A percentile compares a stretch with the other conserved stretches of the same genome.
Conservation (phyloP, 2,888 invertebrate species). For the Smittia sp. region DNA sequence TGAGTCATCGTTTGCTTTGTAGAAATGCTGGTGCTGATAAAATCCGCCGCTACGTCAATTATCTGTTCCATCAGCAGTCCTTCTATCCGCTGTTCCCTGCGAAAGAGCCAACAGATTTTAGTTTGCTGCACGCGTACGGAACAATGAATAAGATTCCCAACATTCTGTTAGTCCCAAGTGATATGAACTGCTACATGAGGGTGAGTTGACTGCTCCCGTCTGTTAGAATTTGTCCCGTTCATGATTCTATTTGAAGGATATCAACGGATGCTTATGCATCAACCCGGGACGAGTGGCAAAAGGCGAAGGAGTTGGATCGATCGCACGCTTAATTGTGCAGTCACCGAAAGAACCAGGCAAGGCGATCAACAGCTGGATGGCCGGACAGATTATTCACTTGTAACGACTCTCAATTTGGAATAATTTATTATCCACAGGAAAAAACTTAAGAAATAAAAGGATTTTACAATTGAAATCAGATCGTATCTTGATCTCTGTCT, state of each 20-base stretch:
- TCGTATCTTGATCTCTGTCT: not conserved
- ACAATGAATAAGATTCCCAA: slow-evolving; percentile 74
- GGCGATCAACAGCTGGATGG: not conserved
- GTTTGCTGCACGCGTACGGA: slow-evolving; percentile 69
- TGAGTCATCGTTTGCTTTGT: slow-evolving; percentile 22
- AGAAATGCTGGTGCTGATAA: slow-evolving; percentile 62
- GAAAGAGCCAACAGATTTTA: slow-evolving; percentile 67
- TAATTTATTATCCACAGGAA: not conserved
- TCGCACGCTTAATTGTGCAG: slow-evolving; percentile 64
- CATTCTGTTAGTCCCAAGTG: slow-evolving; percentile 78
- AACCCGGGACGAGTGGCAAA: slow-evolving; percentile 79
- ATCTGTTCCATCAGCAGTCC: slow-evolving; percentile 72
- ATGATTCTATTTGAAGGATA: slow-evolving; percentile 57
- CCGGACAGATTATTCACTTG: slow-evolving; percentile 29
- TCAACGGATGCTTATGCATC: slow-evolving; percentile 73
- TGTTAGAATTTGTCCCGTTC: not conserved
- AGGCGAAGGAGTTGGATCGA: slow-evolving; percentile 69
- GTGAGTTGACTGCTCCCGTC: slow-evolving; percentile 53
- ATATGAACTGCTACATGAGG: slow-evolving; percentile 78
- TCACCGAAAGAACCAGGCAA: slow-evolving; percentile 50
- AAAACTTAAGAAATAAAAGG: not conserved
- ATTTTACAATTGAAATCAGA: not conserved
- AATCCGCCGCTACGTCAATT: slow-evolving; percentile 69
- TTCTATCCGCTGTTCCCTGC: slow-evolving; percentile 82
- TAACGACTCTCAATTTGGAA: not conserved